Evolutionary conservation across 2,888 invertebrate species (phyloP).

Genomic region (Xestia ashworthii): DNA sequence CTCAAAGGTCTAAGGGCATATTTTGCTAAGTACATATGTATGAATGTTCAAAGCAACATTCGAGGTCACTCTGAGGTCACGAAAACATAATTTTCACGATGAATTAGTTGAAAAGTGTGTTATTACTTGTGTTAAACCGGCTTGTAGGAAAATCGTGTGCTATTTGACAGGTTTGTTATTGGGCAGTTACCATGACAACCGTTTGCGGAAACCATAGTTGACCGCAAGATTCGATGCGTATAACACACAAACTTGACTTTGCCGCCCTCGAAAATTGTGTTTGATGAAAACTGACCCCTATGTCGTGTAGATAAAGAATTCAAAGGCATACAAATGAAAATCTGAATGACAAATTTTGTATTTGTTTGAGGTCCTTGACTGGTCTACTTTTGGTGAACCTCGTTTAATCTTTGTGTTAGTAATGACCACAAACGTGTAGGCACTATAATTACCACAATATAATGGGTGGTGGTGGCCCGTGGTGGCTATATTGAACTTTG

Average conservation of each 20-base stretch:
- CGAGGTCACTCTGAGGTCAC: slow-evolving; percentile 74
- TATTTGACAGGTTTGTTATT: slow-evolving; percentile 85
- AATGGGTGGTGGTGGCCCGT: slow-evolving; percentile 35
- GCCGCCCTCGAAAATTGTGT: slow-evolving; percentile 33
- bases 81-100: slow-evolving; percentile 81
- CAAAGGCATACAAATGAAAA: slow-evolving; percentile 33
- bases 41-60: slow-evolving; percentile 68
- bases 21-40: slow-evolving; percentile 74
- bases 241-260: slow-evolving; percentile 57
- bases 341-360: slow-evolving; percentile 35
- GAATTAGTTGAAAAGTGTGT: slow-evolving; percentile 74
- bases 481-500: slow-evolving; percentile 60
- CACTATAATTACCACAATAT: slow-evolving; percentile 57
- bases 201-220: slow-evolving; percentile 80
- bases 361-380: slow-evolving; percentile 76
- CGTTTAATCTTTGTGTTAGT: slow-evolving; percentile 63
- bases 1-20: slow-evolving; percentile 72
- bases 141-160: slow-evolving; percentile 77
- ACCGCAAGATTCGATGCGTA: slow-evolving; percentile 72
- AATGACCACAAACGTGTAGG: slow-evolving; percentile 56
- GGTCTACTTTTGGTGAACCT: slow-evolving; percentile 76
- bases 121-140: slow-evolving; percentile 75
- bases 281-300: slow-evolving; percentile 64
- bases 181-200: slow-evolving; percentile 78
- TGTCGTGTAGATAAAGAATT: slow-evolving; percentile 51